phyloP scores from a whole-genome alignment of 2,888 invertebrate genomes.

The Phaedon cochleariae region DNA sequence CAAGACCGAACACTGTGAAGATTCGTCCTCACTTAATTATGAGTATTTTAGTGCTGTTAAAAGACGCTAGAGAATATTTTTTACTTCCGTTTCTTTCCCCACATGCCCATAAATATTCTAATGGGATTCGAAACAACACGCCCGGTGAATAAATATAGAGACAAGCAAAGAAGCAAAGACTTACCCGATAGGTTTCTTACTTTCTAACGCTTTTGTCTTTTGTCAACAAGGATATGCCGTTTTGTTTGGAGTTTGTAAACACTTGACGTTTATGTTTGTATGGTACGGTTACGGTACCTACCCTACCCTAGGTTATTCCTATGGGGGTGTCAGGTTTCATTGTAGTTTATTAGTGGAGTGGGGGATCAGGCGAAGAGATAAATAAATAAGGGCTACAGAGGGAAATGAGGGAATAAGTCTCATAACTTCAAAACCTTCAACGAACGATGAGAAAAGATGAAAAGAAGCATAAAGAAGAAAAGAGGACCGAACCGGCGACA shows the following conservation, averaged over 20 bases:
- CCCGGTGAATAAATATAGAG: slow-evolving; percentile 32
- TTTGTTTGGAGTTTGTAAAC: slow-evolving; percentile 1
- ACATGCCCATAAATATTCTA: slow-evolving; percentile 42
- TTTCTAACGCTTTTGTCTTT: slow-evolving; percentile 4
- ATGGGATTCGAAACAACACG: slow-evolving; percentile 37
- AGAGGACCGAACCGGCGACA: too few relatives aligned
- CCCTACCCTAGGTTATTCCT: too few relatives aligned
- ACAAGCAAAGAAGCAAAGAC: slow-evolving; percentile 6
- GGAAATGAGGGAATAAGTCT: too few relatives aligned
- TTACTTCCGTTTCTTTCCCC: slow-evolving; percentile 39
- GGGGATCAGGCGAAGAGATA: too few relatives aligned
- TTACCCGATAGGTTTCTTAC: slow-evolving; percentile 18
- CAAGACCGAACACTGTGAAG: background rate
- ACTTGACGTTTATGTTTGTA: slow-evolving; percentile 19
- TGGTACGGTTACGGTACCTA: too few relatives aligned
- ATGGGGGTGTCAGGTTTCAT: too few relatives aligned
- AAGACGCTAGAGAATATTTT: slow-evolving; percentile 33
- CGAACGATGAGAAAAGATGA: too few relatives aligned
- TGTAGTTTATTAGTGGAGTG: too few relatives aligned
- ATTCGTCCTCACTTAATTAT: background rate
- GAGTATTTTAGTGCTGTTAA: slow-evolving; percentile 25
- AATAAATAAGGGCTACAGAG: too few relatives aligned
- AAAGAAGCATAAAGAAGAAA: too few relatives aligned
- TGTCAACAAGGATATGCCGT: background rate
- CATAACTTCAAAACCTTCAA: too few relatives aligned